phyloP scores from a whole-genome alignment of 2,888 invertebrate species.

The Lepidonotus clava region DNA sequence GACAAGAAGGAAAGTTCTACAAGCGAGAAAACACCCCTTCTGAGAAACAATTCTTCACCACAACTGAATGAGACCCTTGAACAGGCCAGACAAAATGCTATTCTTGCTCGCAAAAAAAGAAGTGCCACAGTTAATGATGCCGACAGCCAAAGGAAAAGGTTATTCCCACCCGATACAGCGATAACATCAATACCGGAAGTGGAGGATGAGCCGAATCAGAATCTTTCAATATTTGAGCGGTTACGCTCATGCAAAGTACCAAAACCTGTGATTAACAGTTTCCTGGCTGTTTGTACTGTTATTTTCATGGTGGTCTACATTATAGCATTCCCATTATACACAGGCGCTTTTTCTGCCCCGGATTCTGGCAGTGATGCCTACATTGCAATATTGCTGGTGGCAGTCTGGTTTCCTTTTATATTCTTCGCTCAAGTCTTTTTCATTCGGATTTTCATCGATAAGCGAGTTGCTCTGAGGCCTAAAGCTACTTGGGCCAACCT shows the following conservation, averaged over 20 bases:
- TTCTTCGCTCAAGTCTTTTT: slow-evolving; percentile 42
- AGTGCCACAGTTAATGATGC: not conserved
- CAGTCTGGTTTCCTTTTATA: slow-evolving; percentile 31
- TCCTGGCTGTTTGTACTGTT: not conserved
- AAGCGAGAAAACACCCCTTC: not conserved
- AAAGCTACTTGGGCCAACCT: slow-evolving; percentile 39
- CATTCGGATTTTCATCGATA: not conserved
- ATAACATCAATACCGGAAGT: not conserved
- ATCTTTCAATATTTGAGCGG: not conserved
- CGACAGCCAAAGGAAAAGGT: not conserved
- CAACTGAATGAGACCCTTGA: too few relatives aligned
- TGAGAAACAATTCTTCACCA: too few relatives aligned
- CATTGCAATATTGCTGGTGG: slow-evolving; percentile 22
- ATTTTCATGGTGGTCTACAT: slow-evolving; percentile 20
- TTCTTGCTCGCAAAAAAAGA: not conserved
- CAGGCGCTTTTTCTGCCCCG: slow-evolving; percentile 3
- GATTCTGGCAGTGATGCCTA: slow-evolving; percentile 33
- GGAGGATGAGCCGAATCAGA: not conserved
- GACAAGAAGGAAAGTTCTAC: not conserved
- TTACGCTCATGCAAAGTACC: not conserved
- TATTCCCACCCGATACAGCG: not conserved
- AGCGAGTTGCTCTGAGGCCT: not conserved
- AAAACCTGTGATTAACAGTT: not conserved
- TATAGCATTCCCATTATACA: not conserved
- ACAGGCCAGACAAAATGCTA: not conserved